Evolutionary conservation across 2,797 vertebrate genomes (phyloP).

Genomic region (Coranthus polyacanthus): DNA sequence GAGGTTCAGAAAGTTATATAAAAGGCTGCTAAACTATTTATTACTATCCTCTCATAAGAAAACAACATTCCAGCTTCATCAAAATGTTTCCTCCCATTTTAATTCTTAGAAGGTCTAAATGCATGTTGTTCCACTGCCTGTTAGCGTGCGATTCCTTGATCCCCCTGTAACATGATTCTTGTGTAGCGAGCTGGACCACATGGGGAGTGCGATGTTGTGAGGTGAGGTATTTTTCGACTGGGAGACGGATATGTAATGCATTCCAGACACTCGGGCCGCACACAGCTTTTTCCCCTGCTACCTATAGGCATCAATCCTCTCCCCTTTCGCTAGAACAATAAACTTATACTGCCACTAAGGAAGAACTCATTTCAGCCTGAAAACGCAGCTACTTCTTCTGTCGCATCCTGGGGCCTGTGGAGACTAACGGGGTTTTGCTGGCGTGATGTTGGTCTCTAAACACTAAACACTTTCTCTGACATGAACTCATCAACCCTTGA

Average conservation of each 20-base stretch:
- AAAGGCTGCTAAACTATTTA: too few relatives aligned
- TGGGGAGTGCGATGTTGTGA: conserved; percentile 81
- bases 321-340: conserved; percentile 84
- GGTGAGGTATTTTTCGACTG: conserved; percentile 80
- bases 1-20: not conserved
- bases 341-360: conserved; percentile 76
- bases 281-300: conserved; percentile 76
- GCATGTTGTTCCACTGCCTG: conserved; percentile 57
- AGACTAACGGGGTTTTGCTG: conserved; percentile 27
- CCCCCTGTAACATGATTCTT: conserved; percentile 77
- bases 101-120: conserved; percentile 37
- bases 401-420: conserved; percentile 55
- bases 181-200: conserved; percentile 77
- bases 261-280: conserved; percentile 81
- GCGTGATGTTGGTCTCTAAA: conserved; percentile 29
- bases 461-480: conserved; percentile 47
- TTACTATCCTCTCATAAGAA: conserved; percentile 9
- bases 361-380: conserved; percentile 72
- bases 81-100: conserved; percentile 40
- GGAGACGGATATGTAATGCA: conserved; percentile 82
- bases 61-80: conserved; percentile 39
- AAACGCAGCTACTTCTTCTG: conserved; percentile 70
- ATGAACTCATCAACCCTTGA: conserved; percentile 51
- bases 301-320: conserved; percentile 87
- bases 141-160: conserved; percentile 80